phyloP scores from a whole-genome alignment of 2,888 invertebrate species.

The Diarsia dahlii region DNA sequence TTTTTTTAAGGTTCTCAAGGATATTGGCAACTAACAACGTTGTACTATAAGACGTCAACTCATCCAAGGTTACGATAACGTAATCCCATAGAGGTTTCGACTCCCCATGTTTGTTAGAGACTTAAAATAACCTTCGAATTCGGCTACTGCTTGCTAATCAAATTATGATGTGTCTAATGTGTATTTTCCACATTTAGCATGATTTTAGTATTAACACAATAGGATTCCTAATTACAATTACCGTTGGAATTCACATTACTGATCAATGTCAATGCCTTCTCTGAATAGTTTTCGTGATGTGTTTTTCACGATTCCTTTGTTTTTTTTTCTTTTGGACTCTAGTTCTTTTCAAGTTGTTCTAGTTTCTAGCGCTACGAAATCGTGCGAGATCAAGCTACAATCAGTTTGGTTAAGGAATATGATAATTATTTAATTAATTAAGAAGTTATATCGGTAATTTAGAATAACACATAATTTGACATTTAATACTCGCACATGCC shows the following conservation, averaged over 20 bases:
- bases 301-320: constrained; percentile 27
- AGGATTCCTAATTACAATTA: constrained; percentile 44
- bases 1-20: neutral
- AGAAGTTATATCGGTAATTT: neutral
- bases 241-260: constrained; percentile 30
- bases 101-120: constrained; percentile 19
- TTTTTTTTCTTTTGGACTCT: neutral
- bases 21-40: neutral
- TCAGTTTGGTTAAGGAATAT: neutral
- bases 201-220: constrained; percentile 44
- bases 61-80: constrained; percentile 25
- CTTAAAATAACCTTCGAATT: constrained; percentile 12
- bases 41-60: constrained; percentile 2
- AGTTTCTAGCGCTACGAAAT: neutral
- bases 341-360: neutral
- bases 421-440: neutral
- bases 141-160: constrained; percentile 45
- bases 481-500: too few relatives aligned
- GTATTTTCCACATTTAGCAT: constrained; percentile 47
- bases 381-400: neutral
- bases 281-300: constrained; percentile 22
- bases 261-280: constrained; percentile 52
- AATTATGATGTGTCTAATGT: constrained; percentile 53
- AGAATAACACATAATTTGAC: neutral
- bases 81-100: constrained; percentile 20